Base-by-base conservation (phyloP, 2,888 invertebrate species). In the Gymnocheta viridis region DNA sequence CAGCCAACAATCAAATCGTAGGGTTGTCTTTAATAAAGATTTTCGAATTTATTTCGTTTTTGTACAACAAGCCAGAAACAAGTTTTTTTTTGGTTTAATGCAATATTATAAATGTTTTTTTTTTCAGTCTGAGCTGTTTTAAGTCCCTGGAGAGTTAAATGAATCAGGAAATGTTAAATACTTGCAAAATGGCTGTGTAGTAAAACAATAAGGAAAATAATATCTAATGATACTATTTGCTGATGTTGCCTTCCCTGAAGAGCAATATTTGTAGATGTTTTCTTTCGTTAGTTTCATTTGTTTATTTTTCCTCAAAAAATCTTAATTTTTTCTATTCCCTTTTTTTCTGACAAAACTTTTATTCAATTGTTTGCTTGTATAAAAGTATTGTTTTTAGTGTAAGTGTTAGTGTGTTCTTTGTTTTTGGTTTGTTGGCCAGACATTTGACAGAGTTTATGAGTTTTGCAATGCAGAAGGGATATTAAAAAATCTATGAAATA, bases 141-240 rank as follows among this genome's bases (percentile, higher is more conserved):
- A 9, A 3, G 2, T 66, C 66, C 51, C 49, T 32, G 22, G 17
- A n/a, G 29, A 80, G 14, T 49, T 73, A 38, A 29, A 58, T 49
- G 41, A 32, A 49, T 60, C 49, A 49, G 47, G 58, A 41, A 17
- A 60, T 80, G 58, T 73, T 73, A 29, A 51, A 66, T 67, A 73
- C 80, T 60, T 14, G 17, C 60, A 74, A 60, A 73, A 47, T n/a
- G 51, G 22, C 54, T 69, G 54, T 62, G 44, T 38, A 47, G 60
- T 69, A 62, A 73, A 66, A 60, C 66, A 82, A 77, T 82, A 82
- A 70, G 64, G 38, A 70, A 70, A 70, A 78, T 62, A 27, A 67
- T 73, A 73, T 41, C 49, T 49, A 82, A 82, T 72, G 58, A 73
- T 69, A 60, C 19, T 10, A 73, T 60, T 82, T 78, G 60, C 62